A percentile compares a stretch with the other conserved stretches of the same genome.
These are phyloP conservation scores for Leptoclinus maculatus DNA, from an alignment of 2,797 vertebrate species.

Conservation along the genomic window DNA sequence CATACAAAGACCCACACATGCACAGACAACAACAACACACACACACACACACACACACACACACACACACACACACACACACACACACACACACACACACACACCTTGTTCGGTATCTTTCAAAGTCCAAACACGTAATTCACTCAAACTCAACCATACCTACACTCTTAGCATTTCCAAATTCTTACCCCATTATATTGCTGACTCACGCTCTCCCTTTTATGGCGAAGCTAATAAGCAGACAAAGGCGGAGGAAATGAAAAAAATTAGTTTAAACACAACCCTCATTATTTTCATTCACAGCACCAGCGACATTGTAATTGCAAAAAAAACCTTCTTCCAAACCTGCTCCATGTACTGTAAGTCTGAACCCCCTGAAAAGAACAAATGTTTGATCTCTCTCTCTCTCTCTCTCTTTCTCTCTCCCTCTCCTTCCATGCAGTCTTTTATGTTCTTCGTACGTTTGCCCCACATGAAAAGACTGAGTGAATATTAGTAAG, in stretches of 20 bases:
- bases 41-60: not conserved
- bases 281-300: conserved; percentile 64
- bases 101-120: conserved; percentile 32
- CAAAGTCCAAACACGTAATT: conserved; percentile 45
- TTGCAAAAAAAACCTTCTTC: conserved; percentile 39
- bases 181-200: conserved; percentile 30
- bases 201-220: conserved; percentile 22
- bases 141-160: conserved; percentile 26
- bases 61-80: not conserved
- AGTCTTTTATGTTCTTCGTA: conserved; percentile 51
- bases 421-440: conserved; percentile 22
- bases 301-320: conserved; percentile 39
- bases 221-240: conserved; percentile 51
- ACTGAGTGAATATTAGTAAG: conserved; percentile 47
- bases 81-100: not conserved
- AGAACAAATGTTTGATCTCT: conserved; percentile 54
- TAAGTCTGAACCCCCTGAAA: conserved; percentile 43
- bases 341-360: conserved; percentile 37
- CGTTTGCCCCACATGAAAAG: conserved; percentile 48
- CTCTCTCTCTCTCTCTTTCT: not conserved
- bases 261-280: conserved; percentile 47
- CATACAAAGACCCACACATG: not conserved
- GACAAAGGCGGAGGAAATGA: conserved; percentile 59
- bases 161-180: conserved; percentile 36
- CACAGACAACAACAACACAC: conserved; percentile 14